Base-by-base conservation (phyloP, 1,140 invertebrate genomes). In the Platorchestia sp. region DNA sequence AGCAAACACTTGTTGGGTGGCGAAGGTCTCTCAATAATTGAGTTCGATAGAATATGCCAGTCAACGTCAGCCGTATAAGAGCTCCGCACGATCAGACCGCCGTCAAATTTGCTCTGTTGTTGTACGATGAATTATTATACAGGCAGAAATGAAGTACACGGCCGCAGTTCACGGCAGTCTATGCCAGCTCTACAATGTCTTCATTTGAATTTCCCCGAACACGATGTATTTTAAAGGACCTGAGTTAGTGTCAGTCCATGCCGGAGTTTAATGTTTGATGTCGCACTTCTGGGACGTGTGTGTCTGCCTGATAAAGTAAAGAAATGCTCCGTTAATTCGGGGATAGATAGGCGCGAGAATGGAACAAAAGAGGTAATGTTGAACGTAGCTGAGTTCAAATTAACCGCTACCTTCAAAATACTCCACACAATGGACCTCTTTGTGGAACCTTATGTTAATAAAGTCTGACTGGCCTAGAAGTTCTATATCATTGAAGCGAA, bases 11-110 rank as follows among this genome's bases (percentile, higher is more conserved):
- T 47, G 45, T 47, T 93, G 91, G 91, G 91, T 93, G 91, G 91
- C 91, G 45, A 40, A 7, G 16, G 43, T 75, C 43, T 42, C 91
- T 93, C 91, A 93, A 93, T 93, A 93, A 93, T 93, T 93, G 91
- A 93, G 40, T 44, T n/a, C 43, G 91, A 93, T 93, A 93, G 91
- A 93, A 93, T 93, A 93, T 47, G 91, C 91, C 91, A 93, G 91
- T 93, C 91, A 93, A 93, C 45, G 91, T 93, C 91, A 93, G 45
- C 19, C 19, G 43, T 93, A 40, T 93, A 47, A 93, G 91, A 93
- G 59, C 59, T 3, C 14, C 59, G 59, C 59, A 75, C 59, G 27
- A 75, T 75, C 59, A 75, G 59, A 75, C 59, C 10, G 59, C 1
- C 3, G 59, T 27, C 36, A 75, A 75, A 75, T 75, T 75, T 75